phyloP scores from a whole-genome alignment of 2,888 invertebrate genomes.

The Linnaemya tessellans region DNA sequence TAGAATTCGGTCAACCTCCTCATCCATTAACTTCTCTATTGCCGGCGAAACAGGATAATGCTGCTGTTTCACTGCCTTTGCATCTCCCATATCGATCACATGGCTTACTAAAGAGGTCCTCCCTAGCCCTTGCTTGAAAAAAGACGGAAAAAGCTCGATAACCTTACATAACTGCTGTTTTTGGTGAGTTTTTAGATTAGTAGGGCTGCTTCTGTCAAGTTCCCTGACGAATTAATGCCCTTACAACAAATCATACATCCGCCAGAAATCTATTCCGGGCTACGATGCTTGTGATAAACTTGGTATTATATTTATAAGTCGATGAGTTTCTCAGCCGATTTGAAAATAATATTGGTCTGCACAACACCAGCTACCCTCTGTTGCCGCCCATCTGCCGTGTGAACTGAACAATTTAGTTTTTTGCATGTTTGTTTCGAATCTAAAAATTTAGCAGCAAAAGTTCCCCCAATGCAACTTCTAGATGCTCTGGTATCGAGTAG shows the following conservation, averaged over 20 bases:
- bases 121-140: constrained; percentile 57
- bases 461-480: constrained; percentile 15
- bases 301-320: not conserved
- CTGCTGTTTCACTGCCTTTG: constrained; percentile 69
- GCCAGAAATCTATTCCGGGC: constrained; percentile 23
- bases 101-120: constrained; percentile 66
- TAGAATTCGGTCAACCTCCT: constrained; percentile 78
- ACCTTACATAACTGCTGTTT: not conserved
- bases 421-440: constrained; percentile 2
- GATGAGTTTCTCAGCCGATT: constrained; percentile 14
- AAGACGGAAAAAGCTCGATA: constrained; percentile 59
- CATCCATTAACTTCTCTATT: constrained; percentile 51
- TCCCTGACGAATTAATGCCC: no score
- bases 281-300: not conserved
- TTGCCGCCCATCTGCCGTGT: not conserved
- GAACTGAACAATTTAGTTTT: not conserved
- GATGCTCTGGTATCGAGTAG: constrained; percentile 29
- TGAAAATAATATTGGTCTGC: constrained; percentile 9
- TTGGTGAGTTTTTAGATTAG: not conserved
- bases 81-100: constrained; percentile 64
- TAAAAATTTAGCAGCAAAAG: constrained; percentile 1
- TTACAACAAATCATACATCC: no score
- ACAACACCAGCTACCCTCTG: constrained; percentile 11
- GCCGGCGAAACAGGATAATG: constrained; percentile 65
- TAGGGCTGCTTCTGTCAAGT: no score